These are phyloP conservation scores for Drosophila nannoptera DNA, from an alignment of 1,140 invertebrate genomes.

Conservation along the genomic window DNA sequence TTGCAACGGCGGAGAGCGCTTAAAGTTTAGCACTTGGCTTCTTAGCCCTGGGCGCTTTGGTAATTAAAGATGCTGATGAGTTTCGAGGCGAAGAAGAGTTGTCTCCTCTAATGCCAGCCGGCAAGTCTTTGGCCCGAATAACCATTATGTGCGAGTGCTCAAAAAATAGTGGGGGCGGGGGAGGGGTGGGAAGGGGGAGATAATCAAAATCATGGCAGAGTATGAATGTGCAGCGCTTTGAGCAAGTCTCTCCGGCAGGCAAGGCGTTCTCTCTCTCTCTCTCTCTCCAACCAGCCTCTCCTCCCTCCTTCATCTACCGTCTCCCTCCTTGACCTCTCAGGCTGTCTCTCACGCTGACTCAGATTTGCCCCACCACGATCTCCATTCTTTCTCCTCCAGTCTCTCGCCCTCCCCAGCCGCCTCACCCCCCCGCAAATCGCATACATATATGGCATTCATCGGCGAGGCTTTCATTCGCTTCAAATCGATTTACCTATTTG, in stretches of 20 bases:
- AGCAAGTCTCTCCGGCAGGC: not conserved
- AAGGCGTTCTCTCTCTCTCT: not conserved
- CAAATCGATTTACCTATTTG: slow-evolving; percentile 4
- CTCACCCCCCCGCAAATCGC: not conserved
- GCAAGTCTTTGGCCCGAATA: slow-evolving; percentile 3
- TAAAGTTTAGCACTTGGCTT: slow-evolving; percentile 39
- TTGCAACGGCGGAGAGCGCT: slow-evolving; percentile 33
- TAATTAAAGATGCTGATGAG: slow-evolving; percentile 59
- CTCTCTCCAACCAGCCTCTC: not conserved
- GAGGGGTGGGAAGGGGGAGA: not conserved
- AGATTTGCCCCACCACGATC: too few species aligned
- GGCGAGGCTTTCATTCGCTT: not conserved
- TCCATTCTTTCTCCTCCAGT: too few species aligned
- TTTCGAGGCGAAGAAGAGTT: slow-evolving; percentile 27
- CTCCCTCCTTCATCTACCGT: too few species aligned
- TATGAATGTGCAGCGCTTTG: not conserved
- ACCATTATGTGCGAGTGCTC: not conserved
- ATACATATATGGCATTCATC: not conserved
- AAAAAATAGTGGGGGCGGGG: not conserved
- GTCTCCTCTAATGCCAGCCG: not conserved
- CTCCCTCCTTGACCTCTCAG: too few species aligned
- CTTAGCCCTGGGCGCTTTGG: slow-evolving; percentile 1
- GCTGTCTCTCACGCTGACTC: too few species aligned
- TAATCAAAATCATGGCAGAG: not conserved
- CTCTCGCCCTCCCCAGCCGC: too few species aligned